These are phyloP conservation scores for Lagopus leucura DNA, from an alignment of 2,113 vertebrate genomes.

Conservation along the genomic window DNA sequence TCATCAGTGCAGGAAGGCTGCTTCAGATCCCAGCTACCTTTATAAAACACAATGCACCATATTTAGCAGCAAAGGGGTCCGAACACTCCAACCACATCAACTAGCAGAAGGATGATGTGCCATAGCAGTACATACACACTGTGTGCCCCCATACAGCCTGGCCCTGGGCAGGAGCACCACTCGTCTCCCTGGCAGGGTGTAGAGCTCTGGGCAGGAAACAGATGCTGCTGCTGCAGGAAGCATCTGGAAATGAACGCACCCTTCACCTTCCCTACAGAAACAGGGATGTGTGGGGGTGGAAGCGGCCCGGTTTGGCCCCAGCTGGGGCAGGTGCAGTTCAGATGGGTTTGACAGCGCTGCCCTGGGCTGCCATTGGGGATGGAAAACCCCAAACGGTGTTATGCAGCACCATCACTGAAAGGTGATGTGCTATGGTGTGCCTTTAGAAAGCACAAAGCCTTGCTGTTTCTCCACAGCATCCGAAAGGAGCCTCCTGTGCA, in stretches of 20 bases:
- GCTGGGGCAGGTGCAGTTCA: neutral
- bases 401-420: neutral
- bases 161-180: neutral
- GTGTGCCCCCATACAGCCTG: too few relatives aligned
- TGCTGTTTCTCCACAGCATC: rapidly evolving
- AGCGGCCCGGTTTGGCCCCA: neutral
- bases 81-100: rapidly evolving
- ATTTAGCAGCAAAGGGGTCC: neutral
- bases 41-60: neutral
- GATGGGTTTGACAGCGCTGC: neutral
- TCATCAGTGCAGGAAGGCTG: rapidly evolving
- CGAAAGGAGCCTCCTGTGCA: neutral
- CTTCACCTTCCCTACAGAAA: neutral
- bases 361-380: rapidly evolving
- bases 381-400: neutral
- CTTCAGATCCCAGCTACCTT: neutral
- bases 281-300: neutral
- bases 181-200: neutral
- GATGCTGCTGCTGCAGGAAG: constrained; percentile 59
- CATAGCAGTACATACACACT: rapidly evolving
- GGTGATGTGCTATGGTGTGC: rapidly evolving
- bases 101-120: neutral
- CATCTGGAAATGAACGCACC: neutral
- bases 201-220: constrained; percentile 67
- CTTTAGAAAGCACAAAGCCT: rapidly evolving